phyloP scores from a whole-genome alignment of 2,888 invertebrate genomes.

The Drosophila macrospina region DNA sequence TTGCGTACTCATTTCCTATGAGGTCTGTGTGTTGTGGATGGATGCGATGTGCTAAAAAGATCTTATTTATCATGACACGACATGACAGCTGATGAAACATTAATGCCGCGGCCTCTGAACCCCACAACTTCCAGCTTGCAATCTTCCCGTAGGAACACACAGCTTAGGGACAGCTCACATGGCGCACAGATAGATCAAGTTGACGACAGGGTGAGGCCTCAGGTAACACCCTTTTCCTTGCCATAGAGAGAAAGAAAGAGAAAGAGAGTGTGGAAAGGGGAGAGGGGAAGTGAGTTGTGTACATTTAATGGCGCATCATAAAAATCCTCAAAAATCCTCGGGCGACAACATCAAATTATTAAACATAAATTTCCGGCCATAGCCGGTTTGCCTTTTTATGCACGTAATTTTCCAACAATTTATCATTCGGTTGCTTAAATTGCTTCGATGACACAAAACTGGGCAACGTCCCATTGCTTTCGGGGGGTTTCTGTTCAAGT shows the following conservation, averaged over 20 bases:
- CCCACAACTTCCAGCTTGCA: not conserved
- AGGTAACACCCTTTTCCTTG: conserved; percentile 20
- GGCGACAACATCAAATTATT: conserved; percentile 75
- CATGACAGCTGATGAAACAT: conserved; percentile 75
- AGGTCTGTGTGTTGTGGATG: conserved; percentile 32
- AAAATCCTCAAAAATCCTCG: conserved; percentile 66
- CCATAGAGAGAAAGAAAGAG: not conserved
- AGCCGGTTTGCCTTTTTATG: conserved; percentile 67
- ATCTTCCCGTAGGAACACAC: not conserved
- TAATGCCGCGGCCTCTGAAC: conserved; percentile 56
- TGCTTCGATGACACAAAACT: conserved; percentile 76
- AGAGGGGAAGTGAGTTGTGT: conserved; percentile 25
- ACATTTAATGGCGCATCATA: conserved; percentile 62
- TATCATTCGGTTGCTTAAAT: conserved; percentile 71
- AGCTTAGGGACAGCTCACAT: conserved; percentile 9
- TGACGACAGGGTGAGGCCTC: conserved; percentile 8
- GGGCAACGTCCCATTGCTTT: conserved; percentile 53
- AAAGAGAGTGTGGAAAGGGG: too few species aligned
- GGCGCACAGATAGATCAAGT: conserved; percentile 20
- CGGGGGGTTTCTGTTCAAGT: conserved; percentile 2
- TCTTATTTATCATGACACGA: conserved; percentile 71
- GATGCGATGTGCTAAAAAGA: conserved; percentile 61
- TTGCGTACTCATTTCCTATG: conserved; percentile 71
- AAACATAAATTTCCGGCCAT: conserved; percentile 75
- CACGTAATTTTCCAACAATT: conserved; percentile 78